Base-by-base conservation (phyloP, 1,140 invertebrate species). In the Drosophila bifasciata region DNA sequence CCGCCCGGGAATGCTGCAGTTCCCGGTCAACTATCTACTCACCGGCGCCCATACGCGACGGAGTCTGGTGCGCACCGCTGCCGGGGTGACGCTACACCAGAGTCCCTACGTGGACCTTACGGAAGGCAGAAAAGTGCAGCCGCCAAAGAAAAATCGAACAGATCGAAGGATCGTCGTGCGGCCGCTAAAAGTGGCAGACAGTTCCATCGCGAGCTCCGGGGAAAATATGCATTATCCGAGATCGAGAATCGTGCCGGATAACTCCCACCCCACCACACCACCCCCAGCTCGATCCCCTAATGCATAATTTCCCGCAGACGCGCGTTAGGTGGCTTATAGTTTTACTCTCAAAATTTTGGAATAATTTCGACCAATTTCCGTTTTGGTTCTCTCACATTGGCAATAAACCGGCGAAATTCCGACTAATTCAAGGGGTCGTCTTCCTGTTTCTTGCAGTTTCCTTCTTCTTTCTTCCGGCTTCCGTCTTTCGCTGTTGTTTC, bases 31-130 rank as follows among this genome's bases (percentile, higher is more conserved):
- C 17, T 70, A 60, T 25, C 43, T 68, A 0, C 49, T 67, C 1
- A 36, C 32, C 1, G 74, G 81, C 6, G 67, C 73, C 16, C 21
- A 60, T n/a, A 49, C 32, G 2, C 61, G 73, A 0, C 74, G 74
- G 2, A 57, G 83, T 1, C 41, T 86, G 3, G 70, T 83, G 0
- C 83, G 81, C 6, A 86, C 81, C 0, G 81, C 81, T 0, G 81
- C 81, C n/a, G 81, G 81, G 0, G 69, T 81, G 0, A 86, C 83
- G 2, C 36, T 88, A 1, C 77, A 77, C 11, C 77, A 77, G 46
- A 49, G 44, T 8, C 61, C 71, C 32, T 64, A 64, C 7, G 15
- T 36, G 40, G 15, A 52, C n/a, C 8, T 32, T 16, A 13, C 6
- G 5, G 43, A 50, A 2, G 36, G 32, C 25, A 36, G n/a, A 21